Percentiles rank a stretch among this genome's conserved stretches.
phyloP scores from a whole-genome alignment of 2,888 invertebrate species.

The Suillia variegata region DNA sequence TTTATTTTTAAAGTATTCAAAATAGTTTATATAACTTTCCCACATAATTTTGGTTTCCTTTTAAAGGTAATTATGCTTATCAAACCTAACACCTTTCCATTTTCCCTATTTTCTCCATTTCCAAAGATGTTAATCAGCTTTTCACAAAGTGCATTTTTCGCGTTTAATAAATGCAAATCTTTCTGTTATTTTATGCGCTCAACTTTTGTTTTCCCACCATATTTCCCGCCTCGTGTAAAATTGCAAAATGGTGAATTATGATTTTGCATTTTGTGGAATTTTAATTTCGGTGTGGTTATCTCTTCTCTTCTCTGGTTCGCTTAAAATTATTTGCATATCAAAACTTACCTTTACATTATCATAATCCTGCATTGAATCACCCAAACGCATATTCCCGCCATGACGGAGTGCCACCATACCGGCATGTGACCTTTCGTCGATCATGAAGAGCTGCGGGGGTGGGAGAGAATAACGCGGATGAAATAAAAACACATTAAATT shows the following conservation, averaged over 20 bases:
- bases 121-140: too few relatives aligned
- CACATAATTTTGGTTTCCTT: too few relatives aligned
- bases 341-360: conserved; percentile 71
- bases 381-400: conserved; percentile 63
- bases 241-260: conserved; percentile 19
- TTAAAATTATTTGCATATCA: conserved; percentile 38
- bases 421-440: conserved; percentile 66
- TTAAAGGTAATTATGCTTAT: too few relatives aligned
- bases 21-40: too few relatives aligned
- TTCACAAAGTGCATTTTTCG: not conserved
- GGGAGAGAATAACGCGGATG: conserved; percentile 4
- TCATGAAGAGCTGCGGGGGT: conserved; percentile 57
- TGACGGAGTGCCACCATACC: conserved; percentile 64
- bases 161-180: conserved; percentile 7
- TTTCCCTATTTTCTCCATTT: too few relatives aligned
- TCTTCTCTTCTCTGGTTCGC: not conserved
- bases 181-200: not conserved
- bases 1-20: too few relatives aligned
- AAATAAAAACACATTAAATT: conserved; percentile 1
- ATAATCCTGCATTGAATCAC: conserved; percentile 67
- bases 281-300: conserved; percentile 21
- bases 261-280: conserved; percentile 24
- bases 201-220: not conserved
- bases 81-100: too few relatives aligned
- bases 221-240: too few relatives aligned